Conservation (phyloP, 2,113 vertebrate genomes). For the Panthera leo region DNA sequence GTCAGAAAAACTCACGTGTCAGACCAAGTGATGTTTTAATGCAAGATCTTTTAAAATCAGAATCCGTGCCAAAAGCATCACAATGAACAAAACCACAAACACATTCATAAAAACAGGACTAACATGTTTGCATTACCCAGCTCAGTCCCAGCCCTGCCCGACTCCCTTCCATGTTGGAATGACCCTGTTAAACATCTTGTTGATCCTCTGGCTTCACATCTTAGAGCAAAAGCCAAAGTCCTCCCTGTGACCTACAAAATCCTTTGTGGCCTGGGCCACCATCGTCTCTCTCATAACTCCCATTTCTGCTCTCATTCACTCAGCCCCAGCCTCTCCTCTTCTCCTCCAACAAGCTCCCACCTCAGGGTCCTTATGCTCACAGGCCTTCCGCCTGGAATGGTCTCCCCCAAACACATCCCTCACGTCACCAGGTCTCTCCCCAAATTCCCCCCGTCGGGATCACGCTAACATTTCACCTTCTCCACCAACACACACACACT, state of each 20-base stretch:
- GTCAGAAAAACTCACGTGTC: background rate
- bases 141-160: background rate
- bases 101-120: background rate
- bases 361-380: background rate
- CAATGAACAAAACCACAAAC: background rate
- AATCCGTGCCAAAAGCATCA: background rate
- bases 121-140: background rate
- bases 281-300: background rate
- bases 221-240: background rate
- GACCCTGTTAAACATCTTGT: background rate
- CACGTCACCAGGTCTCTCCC: background rate
- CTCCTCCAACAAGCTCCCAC: background rate
- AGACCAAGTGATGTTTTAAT: background rate
- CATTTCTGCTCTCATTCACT: background rate
- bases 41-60: background rate
- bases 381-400: background rate
- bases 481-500: too few species aligned
- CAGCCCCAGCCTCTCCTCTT: too few species aligned
- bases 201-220: background rate
- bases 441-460: background rate
- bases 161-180: background rate
- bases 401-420: background rate
- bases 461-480: background rate
- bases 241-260: background rate
- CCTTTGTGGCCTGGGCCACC: background rate